These are phyloP conservation scores for Protodeltote pygarga DNA, from an alignment of 2,888 invertebrate genomes.

Conservation along the genomic window DNA sequence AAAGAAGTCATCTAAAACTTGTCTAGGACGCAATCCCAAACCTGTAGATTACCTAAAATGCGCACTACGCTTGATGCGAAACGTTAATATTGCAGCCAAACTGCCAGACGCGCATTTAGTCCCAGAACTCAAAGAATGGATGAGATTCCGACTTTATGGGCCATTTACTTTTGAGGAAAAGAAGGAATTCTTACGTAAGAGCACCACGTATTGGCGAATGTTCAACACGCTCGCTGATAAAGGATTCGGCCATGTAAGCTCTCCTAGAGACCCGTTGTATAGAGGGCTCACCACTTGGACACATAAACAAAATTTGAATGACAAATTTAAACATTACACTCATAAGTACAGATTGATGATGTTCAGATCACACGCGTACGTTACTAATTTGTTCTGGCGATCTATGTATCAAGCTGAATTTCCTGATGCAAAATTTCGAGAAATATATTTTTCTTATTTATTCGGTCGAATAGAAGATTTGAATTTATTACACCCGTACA, in stretches of 20 bases:
- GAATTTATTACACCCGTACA: conserved; percentile 71
- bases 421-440: conserved; percentile 77
- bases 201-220: conserved; percentile 63
- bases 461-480: conserved; percentile 64
- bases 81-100: conserved; percentile 70
- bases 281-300: conserved; percentile 64
- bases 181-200: conserved; percentile 55
- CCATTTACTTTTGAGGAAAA: conserved; percentile 56
- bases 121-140: conserved; percentile 79
- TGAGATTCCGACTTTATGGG: conserved; percentile 73
- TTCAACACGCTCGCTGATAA: conserved; percentile 57
- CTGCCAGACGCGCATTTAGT: conserved; percentile 74
- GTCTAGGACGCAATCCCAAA: conserved; percentile 65
- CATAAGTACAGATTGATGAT: conserved; percentile 61
- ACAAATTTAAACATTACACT: conserved; percentile 63
- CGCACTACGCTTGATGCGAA: conserved; percentile 66
- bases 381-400: conserved; percentile 74
- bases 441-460: conserved; percentile 78
- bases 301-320: conserved; percentile 64
- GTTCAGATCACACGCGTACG: conserved; percentile 64
- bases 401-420: conserved; percentile 75
- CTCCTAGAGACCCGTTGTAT: conserved; percentile 58
- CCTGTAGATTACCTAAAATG: conserved; percentile 74
- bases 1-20: conserved; percentile 58
- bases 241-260: conserved; percentile 62